Conservation (phyloP, 2,797 vertebrate genomes). For the Macropus fuliginosus region DNA sequence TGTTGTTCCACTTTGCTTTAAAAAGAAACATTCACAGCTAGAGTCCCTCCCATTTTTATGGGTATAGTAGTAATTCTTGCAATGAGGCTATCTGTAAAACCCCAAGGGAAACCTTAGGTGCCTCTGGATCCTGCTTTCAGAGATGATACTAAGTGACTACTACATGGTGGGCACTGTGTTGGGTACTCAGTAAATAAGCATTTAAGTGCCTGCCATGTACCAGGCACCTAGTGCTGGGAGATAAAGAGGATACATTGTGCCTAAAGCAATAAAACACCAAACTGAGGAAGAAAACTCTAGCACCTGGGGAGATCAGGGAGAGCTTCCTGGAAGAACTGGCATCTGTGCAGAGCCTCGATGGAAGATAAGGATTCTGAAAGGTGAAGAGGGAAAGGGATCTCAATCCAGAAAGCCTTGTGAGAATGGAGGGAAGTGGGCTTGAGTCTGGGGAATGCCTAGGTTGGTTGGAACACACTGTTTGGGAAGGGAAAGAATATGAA, state of each 20-base stretch:
- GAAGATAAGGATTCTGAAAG: neutral
- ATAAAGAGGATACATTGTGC: neutral
- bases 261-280: neutral
- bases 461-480: neutral
- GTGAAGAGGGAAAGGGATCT: neutral
- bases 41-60: constrained; percentile 9
- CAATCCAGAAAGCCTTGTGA: neutral
- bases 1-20: neutral
- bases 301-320: neutral
- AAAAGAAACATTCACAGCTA: neutral
- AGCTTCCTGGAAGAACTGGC: neutral
- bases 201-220: neutral
- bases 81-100: constrained; percentile 45
- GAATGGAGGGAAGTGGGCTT: neutral
- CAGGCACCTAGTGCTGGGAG: neutral
- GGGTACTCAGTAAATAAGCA: neutral
- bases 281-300: neutral
- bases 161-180: neutral
- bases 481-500: constrained; percentile 56
- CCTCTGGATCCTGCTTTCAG: constrained; percentile 44
- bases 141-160: neutral
- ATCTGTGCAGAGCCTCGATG: neutral
- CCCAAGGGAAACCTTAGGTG: constrained; percentile 35
- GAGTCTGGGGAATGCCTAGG: neutral
- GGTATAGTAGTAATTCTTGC: constrained; percentile 38